Evolutionary conservation across 2,888 invertebrate species (phyloP).

Genomic region (Xanthia togata): DNA sequence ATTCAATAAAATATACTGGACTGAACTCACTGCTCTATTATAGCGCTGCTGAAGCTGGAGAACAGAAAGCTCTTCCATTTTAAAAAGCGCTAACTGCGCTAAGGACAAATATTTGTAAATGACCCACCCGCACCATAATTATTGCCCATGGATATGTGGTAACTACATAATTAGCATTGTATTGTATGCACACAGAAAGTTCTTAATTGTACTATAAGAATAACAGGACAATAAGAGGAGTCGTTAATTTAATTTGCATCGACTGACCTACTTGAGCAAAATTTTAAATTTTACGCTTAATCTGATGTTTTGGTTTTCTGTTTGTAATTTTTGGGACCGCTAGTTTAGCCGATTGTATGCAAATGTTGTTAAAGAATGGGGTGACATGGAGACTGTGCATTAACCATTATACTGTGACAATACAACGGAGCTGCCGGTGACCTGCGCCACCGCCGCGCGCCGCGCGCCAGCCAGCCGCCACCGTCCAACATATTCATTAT

Average conservation of each 20-base stretch:
- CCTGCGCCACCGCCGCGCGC: constrained; percentile 10
- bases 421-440: constrained; percentile 45
- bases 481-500: background rate
- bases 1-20: background rate
- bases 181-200: constrained; percentile 70
- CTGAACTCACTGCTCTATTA: background rate
- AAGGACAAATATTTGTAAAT: constrained; percentile 8
- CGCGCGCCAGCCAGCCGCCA: constrained; percentile 14
- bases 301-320: constrained; percentile 68
- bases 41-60: background rate
- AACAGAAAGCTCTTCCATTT: background rate
- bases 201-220: constrained; percentile 68
- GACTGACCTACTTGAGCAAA: constrained; percentile 67
- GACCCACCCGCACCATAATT: background rate
- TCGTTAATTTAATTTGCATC: constrained; percentile 73
- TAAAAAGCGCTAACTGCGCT: background rate
- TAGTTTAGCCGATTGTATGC: constrained; percentile 79
- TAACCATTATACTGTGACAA: constrained; percentile 69
- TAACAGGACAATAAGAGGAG: constrained; percentile 65
- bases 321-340: constrained; percentile 73
- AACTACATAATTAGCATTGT: constrained; percentile 66
- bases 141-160: background rate
- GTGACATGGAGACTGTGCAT: constrained; percentile 65
- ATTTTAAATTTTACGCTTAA: constrained; percentile 66
- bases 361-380: constrained; percentile 72